Percentiles rank a stretch among this genome's conserved stretches.
Conservation (phyloP, 2,888 invertebrate genomes). For the Sesia apiformis region DNA sequence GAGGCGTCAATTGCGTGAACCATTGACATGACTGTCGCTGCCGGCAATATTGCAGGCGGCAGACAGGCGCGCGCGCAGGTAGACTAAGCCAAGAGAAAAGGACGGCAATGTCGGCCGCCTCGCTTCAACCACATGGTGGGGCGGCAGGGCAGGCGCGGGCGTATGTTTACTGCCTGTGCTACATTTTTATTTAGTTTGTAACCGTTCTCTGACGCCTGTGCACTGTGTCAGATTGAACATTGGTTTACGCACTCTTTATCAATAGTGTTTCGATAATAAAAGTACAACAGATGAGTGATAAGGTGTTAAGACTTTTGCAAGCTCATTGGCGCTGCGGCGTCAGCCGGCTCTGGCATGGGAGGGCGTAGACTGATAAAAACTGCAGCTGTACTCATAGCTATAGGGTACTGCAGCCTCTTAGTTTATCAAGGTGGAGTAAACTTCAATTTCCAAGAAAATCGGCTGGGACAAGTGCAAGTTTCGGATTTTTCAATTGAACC, state of each 20-base stretch:
- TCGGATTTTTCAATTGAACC: slow-evolving; percentile 62
- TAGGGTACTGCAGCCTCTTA: slow-evolving; percentile 76
- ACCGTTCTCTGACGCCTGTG: slow-evolving; percentile 47
- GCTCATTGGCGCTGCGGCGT: slow-evolving; percentile 52
- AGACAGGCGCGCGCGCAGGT: slow-evolving; percentile 67
- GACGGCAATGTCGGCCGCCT: slow-evolving; percentile 25
- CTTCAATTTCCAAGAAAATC: slow-evolving; percentile 66
- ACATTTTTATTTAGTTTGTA: slow-evolving; percentile 74
- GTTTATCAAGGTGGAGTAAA: slow-evolving; percentile 75
- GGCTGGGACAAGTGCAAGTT: slow-evolving; percentile 56
- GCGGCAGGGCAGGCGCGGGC: slow-evolving; percentile 49
- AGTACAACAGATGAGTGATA: slow-evolving; percentile 67
- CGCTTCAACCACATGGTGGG: slow-evolving; percentile 62
- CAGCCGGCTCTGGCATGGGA: slow-evolving; percentile 57
- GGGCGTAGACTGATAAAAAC: slow-evolving; percentile 64
- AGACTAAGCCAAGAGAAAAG: slow-evolving; percentile 32
- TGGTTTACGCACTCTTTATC: slow-evolving; percentile 26
- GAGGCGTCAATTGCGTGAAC: slow-evolving; percentile 31
- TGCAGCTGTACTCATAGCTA: slow-evolving; percentile 65
- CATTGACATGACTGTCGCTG: slow-evolving; percentile 66
- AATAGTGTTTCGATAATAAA: slow-evolving; percentile 49
- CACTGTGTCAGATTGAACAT: slow-evolving; percentile 24
- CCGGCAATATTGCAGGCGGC: slow-evolving; percentile 48
- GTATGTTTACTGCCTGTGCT: slow-evolving; percentile 64
- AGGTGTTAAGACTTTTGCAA: slow-evolving; percentile 41